A percentile compares a stretch with the other conserved stretches of the same genome.
phyloP scores from a whole-genome alignment of 2,113 vertebrate species.

The Phocoena phocoena region DNA sequence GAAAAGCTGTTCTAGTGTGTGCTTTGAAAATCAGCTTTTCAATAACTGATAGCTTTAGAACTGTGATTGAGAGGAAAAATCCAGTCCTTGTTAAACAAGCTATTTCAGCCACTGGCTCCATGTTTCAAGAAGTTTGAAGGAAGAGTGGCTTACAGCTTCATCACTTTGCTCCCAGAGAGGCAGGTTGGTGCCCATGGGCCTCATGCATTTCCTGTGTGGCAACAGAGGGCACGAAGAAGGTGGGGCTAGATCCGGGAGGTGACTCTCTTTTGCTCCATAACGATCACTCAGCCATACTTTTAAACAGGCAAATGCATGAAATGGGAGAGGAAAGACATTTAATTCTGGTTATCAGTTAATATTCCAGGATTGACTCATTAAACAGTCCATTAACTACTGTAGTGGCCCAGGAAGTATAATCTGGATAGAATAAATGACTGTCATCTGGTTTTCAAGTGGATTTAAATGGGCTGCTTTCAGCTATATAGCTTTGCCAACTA shows the following conservation, averaged over 20 bases:
- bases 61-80: constrained; percentile 72
- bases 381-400: constrained; percentile 63
- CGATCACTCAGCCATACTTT: not conserved
- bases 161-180: not conserved
- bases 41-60: constrained; percentile 79
- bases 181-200: not conserved
- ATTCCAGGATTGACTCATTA: constrained; percentile 67
- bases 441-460: constrained; percentile 63
- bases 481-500: constrained; percentile 30
- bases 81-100: constrained; percentile 66
- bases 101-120: constrained; percentile 43
- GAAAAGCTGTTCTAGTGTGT: constrained; percentile 79
- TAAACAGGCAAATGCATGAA: not conserved
- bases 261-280: not conserved
- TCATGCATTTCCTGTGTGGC: not conserved
- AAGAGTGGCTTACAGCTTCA: not conserved
- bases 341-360: constrained; percentile 67
- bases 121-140: constrained; percentile 6
- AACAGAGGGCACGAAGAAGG: not conserved
- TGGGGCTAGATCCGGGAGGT: not conserved
- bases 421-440: constrained; percentile 53
- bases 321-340: constrained; percentile 46
- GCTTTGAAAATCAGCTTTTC: constrained; percentile 80
- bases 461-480: constrained; percentile 61
- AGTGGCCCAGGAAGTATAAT: constrained; percentile 69